Conservation (phyloP, 2,888 invertebrate species). For the Oxyscelio sp. region DNA sequence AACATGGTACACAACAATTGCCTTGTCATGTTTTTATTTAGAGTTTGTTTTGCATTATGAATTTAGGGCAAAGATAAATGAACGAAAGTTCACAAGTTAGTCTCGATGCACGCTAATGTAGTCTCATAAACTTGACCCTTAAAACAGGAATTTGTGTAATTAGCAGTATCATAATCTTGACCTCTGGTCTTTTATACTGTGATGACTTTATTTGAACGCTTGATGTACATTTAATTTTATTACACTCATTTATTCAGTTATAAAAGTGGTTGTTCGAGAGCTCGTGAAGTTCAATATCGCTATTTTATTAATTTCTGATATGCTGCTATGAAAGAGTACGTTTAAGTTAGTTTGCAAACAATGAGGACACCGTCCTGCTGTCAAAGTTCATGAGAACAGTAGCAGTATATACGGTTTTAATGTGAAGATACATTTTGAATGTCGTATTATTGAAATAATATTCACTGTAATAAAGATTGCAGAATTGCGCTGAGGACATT, state of each 20-base stretch:
- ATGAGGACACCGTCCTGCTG: neutral
- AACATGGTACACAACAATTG: neutral
- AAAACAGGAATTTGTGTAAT: too few species aligned
- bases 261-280: neutral
- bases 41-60: too few species aligned
- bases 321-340: neutral
- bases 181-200: too few species aligned
- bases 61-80: too few species aligned
- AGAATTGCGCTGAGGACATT: too few species aligned
- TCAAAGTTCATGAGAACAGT: neutral
- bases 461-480: too few species aligned
- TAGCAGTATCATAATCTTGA: too few species aligned
- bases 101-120: too few species aligned
- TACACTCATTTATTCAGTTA: neutral
- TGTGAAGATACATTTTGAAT: neutral
- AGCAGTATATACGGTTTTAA: neutral
- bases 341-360: neutral
- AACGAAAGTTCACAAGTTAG: too few species aligned
- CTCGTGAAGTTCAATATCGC: neutral
- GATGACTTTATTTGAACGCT: slow-evolving; percentile 7
- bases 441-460: too few species aligned
- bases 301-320: neutral
- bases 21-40: too few species aligned
- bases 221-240: neutral
- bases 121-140: too few species aligned